Base-by-base conservation (phyloP, 1,140 invertebrate species). In the Acarapis woodi region DNA sequence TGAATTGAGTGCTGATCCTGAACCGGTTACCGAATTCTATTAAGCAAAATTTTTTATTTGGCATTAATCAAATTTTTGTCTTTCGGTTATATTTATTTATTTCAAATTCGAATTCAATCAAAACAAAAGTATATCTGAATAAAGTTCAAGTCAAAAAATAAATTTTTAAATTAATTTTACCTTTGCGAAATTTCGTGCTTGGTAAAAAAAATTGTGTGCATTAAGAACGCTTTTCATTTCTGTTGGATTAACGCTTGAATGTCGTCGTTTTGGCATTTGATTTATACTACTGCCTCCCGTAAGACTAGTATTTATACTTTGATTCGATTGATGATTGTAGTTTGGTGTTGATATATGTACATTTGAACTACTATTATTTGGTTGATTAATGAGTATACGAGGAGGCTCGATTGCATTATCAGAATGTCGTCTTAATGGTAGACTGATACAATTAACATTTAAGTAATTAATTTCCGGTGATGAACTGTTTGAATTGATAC, bases 331-430 rank as follows among this genome's bases (percentile, higher is more conserved):
- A 10, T n/a, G n/a, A n/a, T n/a, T n/a, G n/a, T n/a, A n/a, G n/a
- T n/a, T n/a, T n/a, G n/a, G n/a, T n/a, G n/a, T n/a, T n/a, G n/a
- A n/a, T n/a, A n/a, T n/a, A n/a, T n/a, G n/a, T n/a, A n/a, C n/a
- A n/a, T n/a, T n/a, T n/a, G 77, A 14, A 72, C 77, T 24, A 72
- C 73, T 2, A 71, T 48, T 48, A 31, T 40, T 47, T 2, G 42
- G 42, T 8, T 47, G 48, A 14, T 44, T 48, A 12, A 52, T 42
- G 15, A 51, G 41, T 22, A 52, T 82, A 9, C 77, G 74, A 19
- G 78, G 74, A 67, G 79, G 79, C 35, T 56, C 50, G 46, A 85
- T 58, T 18, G 76, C 79, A 55, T 83, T 85, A 56, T 87, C 79
- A 3, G 77, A 83, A 18, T 83, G 63, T 24, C 79, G 68, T 32